Conservation (phyloP, 1,140 invertebrate species). For the Anastatus disparis region DNA sequence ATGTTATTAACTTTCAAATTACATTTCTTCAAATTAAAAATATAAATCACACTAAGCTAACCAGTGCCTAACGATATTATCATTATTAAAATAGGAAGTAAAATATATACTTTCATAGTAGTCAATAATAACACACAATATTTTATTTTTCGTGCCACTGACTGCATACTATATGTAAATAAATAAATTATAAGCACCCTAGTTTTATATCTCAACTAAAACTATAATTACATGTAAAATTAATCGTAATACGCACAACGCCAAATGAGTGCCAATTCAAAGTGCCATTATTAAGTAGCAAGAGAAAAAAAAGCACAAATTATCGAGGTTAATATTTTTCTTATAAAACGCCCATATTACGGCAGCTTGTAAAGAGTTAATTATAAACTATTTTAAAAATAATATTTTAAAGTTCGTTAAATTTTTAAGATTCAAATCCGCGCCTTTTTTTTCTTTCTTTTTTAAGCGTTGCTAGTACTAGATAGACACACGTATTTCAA, state of each 20-base stretch:
- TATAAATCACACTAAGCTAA: background rate
- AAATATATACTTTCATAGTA: too few species aligned
- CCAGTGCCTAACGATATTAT: slow-evolving; percentile 10
- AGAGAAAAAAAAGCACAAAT: too few species aligned
- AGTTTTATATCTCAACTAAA: background rate
- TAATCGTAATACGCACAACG: too few species aligned
- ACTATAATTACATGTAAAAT: too few species aligned
- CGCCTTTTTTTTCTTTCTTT: background rate
- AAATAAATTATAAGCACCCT: background rate
- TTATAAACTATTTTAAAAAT: too few species aligned
- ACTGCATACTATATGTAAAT: background rate
- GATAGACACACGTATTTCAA: too few species aligned
- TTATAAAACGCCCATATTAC: background rate
- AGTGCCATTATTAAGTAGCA: slow-evolving; percentile 17
- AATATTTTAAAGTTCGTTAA: background rate
- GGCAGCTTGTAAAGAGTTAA: background rate
- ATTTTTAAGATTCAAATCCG: background rate
- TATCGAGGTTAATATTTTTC: too few species aligned
- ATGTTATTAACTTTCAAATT: too few species aligned
- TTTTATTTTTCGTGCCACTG: background rate
- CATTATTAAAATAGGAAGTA: too few species aligned
- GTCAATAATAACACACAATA: background rate
- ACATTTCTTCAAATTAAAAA: too few species aligned
- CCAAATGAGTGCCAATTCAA: background rate
- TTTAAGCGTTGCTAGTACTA: too few species aligned